Evolutionary conservation across 2,797 vertebrate genomes (phyloP).

Genomic region (Takifugu rubripes): DNA sequence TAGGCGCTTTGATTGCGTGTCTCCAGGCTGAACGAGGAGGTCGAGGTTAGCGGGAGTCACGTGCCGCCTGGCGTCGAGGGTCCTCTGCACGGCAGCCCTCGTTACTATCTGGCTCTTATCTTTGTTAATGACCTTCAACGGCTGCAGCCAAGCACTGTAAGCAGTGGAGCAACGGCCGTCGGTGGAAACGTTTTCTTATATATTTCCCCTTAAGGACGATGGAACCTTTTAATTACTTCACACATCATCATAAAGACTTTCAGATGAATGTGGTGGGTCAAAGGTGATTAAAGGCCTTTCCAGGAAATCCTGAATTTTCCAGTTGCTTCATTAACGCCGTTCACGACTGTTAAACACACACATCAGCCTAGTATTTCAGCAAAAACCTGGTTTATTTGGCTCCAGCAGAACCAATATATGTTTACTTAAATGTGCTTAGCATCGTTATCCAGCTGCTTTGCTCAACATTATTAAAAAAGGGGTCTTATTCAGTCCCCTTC

Average conservation of each 20-base stretch:
- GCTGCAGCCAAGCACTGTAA: slow-evolving; percentile 10
- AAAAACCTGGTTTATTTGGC: not conserved
- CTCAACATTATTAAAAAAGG: not conserved
- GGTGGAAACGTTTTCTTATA: slow-evolving; percentile 1
- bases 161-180: not conserved
- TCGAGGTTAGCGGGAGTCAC: slow-evolving; percentile 17
- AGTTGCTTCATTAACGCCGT: slow-evolving; percentile 1
- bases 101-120: slow-evolving; percentile 64
- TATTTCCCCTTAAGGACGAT: not conserved
- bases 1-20: not conserved
- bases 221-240: not conserved
- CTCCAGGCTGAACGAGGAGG: not conserved
- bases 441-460: not conserved
- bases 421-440: not conserved
- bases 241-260: not conserved
- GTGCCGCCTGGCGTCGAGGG: slow-evolving; percentile 52
- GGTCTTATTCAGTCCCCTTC: not conserved
- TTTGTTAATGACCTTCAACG: slow-evolving; percentile 54
- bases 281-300: slow-evolving; percentile 3
- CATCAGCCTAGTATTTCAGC: too few species aligned
- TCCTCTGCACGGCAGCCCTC: slow-evolving; percentile 47
- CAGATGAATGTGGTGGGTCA: not conserved
- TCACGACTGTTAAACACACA: not conserved
- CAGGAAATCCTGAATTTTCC: slow-evolving; percentile 22
- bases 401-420: not conserved